A percentile compares a stretch with the other conserved stretches of the same genome.
Evolutionary conservation across 1,140 invertebrate species (phyloP).

Genomic region (Pentalonia nigronervosa): DNA sequence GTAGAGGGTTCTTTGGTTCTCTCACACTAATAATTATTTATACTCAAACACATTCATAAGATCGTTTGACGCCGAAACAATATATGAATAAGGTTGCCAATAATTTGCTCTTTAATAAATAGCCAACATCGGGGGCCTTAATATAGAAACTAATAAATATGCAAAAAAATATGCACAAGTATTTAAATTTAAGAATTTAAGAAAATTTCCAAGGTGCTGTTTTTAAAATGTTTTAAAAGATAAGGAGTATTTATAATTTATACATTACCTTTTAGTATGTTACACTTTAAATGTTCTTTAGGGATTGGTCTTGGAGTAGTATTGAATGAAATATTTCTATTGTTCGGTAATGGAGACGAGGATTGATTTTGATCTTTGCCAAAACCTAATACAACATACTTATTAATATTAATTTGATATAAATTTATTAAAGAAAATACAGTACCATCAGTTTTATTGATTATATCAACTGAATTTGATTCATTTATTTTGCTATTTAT

Average conservation of each 20-base stretch:
- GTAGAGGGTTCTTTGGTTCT: too few relatives aligned
- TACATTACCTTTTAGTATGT: conserved; percentile 85
- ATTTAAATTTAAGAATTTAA: background rate
- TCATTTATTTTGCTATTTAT: conserved; percentile 61
- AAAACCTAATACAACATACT: conserved; percentile 33
- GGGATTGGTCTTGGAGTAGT: conserved; percentile 77
- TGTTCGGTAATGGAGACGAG: conserved; percentile 68
- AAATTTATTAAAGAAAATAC: background rate
- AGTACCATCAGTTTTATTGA: conserved; percentile 61
- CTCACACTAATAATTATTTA: too few relatives aligned
- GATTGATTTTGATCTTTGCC: conserved; percentile 28
- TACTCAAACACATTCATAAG: too few relatives aligned
- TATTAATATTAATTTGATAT: conserved; percentile 3
- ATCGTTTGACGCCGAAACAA: too few relatives aligned
- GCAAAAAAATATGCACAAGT: background rate
- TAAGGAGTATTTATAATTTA: background rate
- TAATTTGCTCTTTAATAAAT: too few relatives aligned
- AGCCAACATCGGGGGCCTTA: too few relatives aligned
- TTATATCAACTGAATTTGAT: conserved; percentile 60
- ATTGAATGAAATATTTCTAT: conserved; percentile 70
- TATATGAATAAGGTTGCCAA: too few relatives aligned
- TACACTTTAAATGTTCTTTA: conserved; percentile 90
- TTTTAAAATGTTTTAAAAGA: too few relatives aligned
- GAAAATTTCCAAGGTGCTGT: background rate
- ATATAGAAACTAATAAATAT: background rate